phyloP scores from a whole-genome alignment of 2,113 vertebrate genomes.

The Megaceryle maxima region DNA sequence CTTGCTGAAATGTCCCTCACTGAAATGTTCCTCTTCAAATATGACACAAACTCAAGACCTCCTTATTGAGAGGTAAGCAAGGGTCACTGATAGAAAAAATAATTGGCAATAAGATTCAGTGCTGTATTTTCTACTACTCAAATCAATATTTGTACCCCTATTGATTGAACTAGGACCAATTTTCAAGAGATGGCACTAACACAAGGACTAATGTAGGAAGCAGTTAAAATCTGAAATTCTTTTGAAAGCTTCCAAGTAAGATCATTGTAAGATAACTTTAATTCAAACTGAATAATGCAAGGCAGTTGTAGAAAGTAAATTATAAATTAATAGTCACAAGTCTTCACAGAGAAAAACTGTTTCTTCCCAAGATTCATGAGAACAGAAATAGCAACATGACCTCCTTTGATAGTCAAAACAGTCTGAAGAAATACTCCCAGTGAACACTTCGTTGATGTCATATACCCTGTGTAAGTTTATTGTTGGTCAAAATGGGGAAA shows the following conservation, averaged over 20 bases:
- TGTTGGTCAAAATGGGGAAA: neutral
- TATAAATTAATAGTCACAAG: constrained; percentile 29
- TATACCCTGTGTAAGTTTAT: neutral
- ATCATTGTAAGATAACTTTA: neutral
- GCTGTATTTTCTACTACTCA: neutral
- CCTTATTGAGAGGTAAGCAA: neutral
- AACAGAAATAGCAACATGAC: constrained; percentile 18
- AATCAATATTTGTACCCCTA: neutral
- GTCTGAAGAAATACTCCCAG: neutral
- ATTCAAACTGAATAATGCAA: neutral
- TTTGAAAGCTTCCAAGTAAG: neutral
- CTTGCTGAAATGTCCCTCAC: neutral
- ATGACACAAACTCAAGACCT: neutral
- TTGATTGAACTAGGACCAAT: neutral
- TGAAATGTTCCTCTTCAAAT: neutral
- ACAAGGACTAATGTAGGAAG: neutral
- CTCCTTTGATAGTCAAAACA: neutral
- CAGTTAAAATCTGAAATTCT: neutral
- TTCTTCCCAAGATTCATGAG: neutral
- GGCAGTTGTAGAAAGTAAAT: neutral
- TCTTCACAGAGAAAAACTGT: neutral
- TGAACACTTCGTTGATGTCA: neutral
- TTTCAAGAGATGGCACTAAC: neutral
- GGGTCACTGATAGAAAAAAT: neutral
- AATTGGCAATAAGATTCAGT: neutral